These are phyloP conservation scores for Neodontobutis hainanensis DNA, from an alignment of 2,113 vertebrate species.

Conservation along the genomic window DNA sequence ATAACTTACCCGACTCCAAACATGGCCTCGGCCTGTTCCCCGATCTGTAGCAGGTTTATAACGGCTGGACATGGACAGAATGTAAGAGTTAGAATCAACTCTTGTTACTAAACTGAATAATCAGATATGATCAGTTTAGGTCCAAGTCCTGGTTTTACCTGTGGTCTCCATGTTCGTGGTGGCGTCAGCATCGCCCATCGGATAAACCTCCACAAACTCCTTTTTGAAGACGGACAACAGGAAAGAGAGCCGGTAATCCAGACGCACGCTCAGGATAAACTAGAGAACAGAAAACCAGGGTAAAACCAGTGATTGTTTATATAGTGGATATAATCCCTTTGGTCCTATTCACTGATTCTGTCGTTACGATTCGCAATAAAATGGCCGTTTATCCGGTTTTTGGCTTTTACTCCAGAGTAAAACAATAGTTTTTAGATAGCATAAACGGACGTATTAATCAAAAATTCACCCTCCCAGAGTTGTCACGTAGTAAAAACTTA, in stretches of 20 bases:
- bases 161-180: constrained; percentile 88
- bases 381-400: no score
- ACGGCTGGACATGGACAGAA: constrained; percentile 72
- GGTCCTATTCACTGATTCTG: no score
- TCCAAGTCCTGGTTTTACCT: constrained; percentile 70
- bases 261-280: constrained; percentile 96
- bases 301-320: no score
- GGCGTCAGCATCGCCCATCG: constrained; percentile 92
- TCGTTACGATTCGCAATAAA: no score
- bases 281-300: constrained; percentile 54
- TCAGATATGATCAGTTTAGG: background rate
- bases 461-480: no score
- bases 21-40: constrained; percentile 97
- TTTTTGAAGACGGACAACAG: constrained; percentile 97
- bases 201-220: constrained; percentile 95
- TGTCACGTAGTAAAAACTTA: no score
- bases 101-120: background rate
- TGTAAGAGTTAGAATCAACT: no score
- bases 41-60: constrained; percentile 92
- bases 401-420: no score
- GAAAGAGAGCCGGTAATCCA: constrained; percentile 97
- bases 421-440: no score
- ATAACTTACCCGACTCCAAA: constrained; percentile 89
- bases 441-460: no score
- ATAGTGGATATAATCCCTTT: no score